A percentile compares a stretch with the other conserved stretches of the same genome.
phyloP scores from a whole-genome alignment of 2,797 vertebrate genomes.

The Ataeniobius toweri region DNA sequence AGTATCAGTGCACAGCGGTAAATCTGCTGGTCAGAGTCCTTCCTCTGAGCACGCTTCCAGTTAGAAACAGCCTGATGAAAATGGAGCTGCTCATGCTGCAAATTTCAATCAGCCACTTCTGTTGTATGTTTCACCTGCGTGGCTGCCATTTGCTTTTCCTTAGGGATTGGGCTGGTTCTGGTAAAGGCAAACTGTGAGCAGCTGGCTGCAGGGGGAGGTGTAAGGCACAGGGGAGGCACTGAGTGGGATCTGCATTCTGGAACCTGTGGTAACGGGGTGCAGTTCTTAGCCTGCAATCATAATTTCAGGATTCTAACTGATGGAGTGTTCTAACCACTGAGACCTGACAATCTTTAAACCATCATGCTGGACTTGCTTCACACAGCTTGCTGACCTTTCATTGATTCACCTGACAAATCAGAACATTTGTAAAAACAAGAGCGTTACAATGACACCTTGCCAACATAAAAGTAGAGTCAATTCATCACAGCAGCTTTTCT shows the following conservation, averaged over 20 bases:
- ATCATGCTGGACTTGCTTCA: slow-evolving; percentile 20
- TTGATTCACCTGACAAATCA: slow-evolving; percentile 24
- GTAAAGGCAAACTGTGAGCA: slow-evolving; percentile 35
- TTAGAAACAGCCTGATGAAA: slow-evolving; percentile 56
- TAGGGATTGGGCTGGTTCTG: slow-evolving; percentile 29
- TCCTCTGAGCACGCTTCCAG: slow-evolving; percentile 41
- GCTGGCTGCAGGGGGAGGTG: slow-evolving; percentile 47
- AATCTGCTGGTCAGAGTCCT: slow-evolving; percentile 58
- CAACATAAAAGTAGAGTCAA: not conserved
- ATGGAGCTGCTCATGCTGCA: slow-evolving; percentile 60
- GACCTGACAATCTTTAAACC: slow-evolving; percentile 25
- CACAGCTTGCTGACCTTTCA: slow-evolving; percentile 14
- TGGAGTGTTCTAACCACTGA: not conserved
- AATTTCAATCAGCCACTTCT: slow-evolving; percentile 66
- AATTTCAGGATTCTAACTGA: slow-evolving; percentile 25
- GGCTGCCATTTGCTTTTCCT: slow-evolving; percentile 44
- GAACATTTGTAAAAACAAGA: slow-evolving; percentile 11
- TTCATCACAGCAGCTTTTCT: not conserved
- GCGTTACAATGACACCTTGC: not conserved
- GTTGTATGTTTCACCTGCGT: slow-evolving; percentile 40
- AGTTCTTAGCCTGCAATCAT: slow-evolving; percentile 28
- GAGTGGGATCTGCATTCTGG: slow-evolving; percentile 8
- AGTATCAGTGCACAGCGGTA: slow-evolving; percentile 36
- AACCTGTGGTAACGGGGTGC: not conserved
- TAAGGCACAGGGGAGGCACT: slow-evolving; percentile 20